phyloP scores from a whole-genome alignment of 1,140 invertebrate species.

The Pteromalus puparum region DNA sequence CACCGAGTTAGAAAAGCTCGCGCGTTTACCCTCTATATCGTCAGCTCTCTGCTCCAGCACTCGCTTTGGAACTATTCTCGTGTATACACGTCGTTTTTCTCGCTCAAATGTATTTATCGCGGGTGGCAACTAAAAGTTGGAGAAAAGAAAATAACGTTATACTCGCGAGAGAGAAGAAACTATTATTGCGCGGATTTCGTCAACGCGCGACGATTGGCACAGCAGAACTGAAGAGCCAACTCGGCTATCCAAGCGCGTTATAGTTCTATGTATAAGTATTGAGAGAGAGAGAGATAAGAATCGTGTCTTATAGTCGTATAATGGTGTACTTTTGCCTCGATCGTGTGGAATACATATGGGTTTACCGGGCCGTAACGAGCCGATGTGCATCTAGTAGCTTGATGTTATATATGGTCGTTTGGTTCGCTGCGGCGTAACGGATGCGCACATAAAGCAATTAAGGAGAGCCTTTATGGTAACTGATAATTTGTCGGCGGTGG shows the following conservation, averaged over 20 bases:
- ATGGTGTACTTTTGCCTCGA: neutral
- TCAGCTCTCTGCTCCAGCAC: neutral
- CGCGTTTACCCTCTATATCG: neutral
- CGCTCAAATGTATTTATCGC: neutral
- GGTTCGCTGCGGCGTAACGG: neutral
- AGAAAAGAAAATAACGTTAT: neutral
- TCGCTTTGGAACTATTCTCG: too few species aligned
- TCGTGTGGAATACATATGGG: neutral
- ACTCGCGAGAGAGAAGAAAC: neutral
- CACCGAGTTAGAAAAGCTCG: slow-evolving; percentile 2
- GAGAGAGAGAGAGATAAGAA: too few species aligned
- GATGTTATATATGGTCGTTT: neutral
- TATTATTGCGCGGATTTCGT: neutral
- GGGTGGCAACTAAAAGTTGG: neutral
- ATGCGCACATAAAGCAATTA: neutral
- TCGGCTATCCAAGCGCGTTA: neutral
- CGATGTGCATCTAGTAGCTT: neutral
- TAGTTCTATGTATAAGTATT: neutral
- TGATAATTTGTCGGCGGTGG: neutral
- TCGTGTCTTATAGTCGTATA: neutral
- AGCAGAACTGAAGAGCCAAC: neutral
- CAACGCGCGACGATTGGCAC: neutral
- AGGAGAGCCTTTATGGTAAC: neutral
- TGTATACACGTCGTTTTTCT: neutral
- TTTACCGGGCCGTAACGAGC: neutral